Evolutionary conservation across 2,888 invertebrate species (phyloP).

Genomic region (Rotaria sp.): DNA sequence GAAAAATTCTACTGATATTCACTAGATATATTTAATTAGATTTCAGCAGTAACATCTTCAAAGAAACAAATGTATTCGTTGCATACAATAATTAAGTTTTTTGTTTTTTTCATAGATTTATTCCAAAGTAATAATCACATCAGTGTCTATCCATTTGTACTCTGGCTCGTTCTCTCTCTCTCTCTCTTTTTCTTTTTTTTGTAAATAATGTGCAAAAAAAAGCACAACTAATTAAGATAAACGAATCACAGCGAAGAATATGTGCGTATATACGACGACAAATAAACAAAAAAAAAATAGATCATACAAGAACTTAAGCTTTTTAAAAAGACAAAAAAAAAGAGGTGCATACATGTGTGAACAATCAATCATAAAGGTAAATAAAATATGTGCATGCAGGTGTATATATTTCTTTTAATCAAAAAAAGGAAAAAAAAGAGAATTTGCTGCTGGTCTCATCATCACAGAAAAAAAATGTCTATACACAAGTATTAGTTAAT

Average conservation of each 20-base stretch:
- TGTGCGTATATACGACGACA: background rate
- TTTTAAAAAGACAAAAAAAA: background rate
- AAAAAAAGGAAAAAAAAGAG: background rate
- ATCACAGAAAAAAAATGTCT: background rate
- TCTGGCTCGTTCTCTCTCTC: background rate
- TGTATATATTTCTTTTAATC: background rate
- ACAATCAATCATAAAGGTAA: background rate
- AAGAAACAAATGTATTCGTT: too few species aligned
- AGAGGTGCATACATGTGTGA: background rate
- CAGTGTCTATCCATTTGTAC: background rate
- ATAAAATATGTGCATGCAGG: background rate
- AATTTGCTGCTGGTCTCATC: background rate
- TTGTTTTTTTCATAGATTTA: background rate
- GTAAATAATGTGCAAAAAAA: background rate
- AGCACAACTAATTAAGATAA: background rate
- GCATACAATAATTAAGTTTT: background rate
- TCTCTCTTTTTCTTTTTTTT: background rate
- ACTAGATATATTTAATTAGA: too few species aligned
- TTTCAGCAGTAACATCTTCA: too few species aligned
- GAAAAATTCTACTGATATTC: too few species aligned
- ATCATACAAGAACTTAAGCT: background rate
- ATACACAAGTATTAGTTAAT: background rate
- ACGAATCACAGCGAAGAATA: background rate
- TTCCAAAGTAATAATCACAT: background rate
- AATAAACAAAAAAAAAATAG: conserved; percentile 7